Conservation (phyloP, 2,113 vertebrate genomes). For the Apteryx mantelli region DNA sequence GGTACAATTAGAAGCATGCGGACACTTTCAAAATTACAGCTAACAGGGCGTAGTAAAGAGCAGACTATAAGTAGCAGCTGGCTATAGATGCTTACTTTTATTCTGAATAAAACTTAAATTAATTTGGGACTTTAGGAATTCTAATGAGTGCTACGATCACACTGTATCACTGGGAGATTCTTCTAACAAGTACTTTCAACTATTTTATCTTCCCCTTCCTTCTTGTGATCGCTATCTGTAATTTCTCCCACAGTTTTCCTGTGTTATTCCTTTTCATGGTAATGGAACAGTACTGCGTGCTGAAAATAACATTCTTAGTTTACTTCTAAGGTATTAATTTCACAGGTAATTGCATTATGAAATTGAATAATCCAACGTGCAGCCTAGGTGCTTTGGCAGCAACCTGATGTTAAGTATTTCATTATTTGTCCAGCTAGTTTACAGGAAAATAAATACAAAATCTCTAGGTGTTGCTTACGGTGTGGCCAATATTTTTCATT, state of each 20-base stretch:
- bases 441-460: conserved; percentile 32
- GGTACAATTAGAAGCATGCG: background rate
- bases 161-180: background rate
- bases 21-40: background rate
- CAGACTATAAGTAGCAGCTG: background rate
- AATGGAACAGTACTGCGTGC: background rate
- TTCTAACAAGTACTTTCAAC: background rate
- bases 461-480: conserved; percentile 2
- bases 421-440: conserved; percentile 27
- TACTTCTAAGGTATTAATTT: background rate
- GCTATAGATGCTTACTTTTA: background rate
- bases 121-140: background rate
- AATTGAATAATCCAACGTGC: background rate
- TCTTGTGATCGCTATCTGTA: background rate
- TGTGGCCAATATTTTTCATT: background rate
- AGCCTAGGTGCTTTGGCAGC: conserved; percentile 24
- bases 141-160: background rate
- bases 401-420: background rate
- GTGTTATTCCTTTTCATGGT: background rate
- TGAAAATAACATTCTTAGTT: background rate
- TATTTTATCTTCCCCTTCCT: background rate
- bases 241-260: background rate
- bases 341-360: background rate
- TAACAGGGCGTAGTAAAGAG: background rate
- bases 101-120: background rate